Percentiles rank a stretch among this genome's conserved stretches.
phyloP scores from a whole-genome alignment of 2,113 vertebrate genomes.

The Uropsilus gracilis region DNA sequence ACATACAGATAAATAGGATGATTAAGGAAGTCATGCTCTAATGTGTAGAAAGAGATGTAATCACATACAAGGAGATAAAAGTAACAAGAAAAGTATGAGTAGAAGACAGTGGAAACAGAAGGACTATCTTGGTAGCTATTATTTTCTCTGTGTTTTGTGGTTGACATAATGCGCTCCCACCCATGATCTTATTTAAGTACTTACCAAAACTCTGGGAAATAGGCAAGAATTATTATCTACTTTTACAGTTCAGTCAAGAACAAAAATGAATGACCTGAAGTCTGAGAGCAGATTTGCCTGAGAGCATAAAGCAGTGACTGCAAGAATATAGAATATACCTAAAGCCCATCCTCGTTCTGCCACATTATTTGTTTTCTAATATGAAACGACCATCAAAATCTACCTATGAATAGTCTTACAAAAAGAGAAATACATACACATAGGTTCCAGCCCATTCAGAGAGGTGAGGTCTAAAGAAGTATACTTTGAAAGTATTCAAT shows the following conservation, averaged over 20 bases:
- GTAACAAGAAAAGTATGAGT: neutral
- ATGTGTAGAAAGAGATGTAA: neutral
- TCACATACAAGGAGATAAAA: neutral
- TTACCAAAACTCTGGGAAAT: neutral
- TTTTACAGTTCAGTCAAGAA: neutral
- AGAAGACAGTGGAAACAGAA: neutral
- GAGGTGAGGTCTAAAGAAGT: neutral
- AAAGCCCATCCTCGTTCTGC: neutral
- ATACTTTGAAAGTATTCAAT: neutral
- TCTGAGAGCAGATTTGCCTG: neutral
- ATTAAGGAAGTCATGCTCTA: neutral
- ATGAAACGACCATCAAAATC: neutral
- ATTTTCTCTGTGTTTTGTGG: slow-evolving; percentile 2
- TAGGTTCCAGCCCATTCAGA: neutral
- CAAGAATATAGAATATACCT: neutral
- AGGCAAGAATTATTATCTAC: neutral
- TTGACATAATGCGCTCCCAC: slow-evolving; percentile 22
- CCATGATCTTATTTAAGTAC: neutral
- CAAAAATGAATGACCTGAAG: neutral
- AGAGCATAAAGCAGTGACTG: neutral
- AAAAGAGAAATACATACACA: neutral
- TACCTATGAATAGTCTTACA: neutral
- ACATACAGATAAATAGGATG: neutral
- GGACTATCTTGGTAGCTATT: neutral
- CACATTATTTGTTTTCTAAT: neutral